These are phyloP conservation scores for Carapus acus DNA, from an alignment of 2,797 vertebrate genomes.

Conservation along the genomic window DNA sequence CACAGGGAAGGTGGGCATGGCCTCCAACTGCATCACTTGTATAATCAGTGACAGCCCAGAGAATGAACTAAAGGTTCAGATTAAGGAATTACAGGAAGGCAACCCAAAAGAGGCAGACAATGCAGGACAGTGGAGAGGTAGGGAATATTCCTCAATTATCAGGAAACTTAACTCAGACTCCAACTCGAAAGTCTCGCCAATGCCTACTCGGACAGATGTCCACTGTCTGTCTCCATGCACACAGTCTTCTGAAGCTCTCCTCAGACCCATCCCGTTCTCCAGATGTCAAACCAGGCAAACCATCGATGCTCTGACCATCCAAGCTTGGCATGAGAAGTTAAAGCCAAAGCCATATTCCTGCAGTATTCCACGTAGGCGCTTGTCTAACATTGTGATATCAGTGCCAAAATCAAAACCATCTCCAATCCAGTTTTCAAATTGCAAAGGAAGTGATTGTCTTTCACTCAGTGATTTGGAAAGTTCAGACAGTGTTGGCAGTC, in stretches of 20 bases:
- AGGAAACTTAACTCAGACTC: slow-evolving; percentile 40
- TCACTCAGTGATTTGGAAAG: slow-evolving; percentile 82
- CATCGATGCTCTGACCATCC: slow-evolving; percentile 45
- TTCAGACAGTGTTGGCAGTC: slow-evolving; percentile 76
- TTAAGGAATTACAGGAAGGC: slow-evolving; percentile 27
- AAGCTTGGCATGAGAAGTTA: slow-evolving; percentile 32
- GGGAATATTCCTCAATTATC: slow-evolving; percentile 25
- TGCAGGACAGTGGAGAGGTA: slow-evolving; percentile 28
- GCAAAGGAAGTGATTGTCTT: slow-evolving; percentile 47
- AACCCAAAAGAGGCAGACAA: slow-evolving; percentile 15
- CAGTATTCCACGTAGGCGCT: slow-evolving; percentile 57
- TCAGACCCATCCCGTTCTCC: slow-evolving; percentile 41
- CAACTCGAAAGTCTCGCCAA: background rate
- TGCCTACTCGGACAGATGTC: slow-evolving; percentile 2
- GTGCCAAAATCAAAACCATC: slow-evolving; percentile 44
- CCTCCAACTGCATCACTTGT: slow-evolving; percentile 90
- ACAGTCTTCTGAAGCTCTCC: slow-evolving; percentile 29
- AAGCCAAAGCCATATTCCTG: slow-evolving; percentile 62
- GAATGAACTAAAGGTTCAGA: slow-evolving; percentile 66
- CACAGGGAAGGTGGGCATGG: slow-evolving; percentile 81
- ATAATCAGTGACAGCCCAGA: slow-evolving; percentile 82
- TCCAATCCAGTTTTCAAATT: slow-evolving; percentile 9
- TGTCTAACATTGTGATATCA: slow-evolving; percentile 48
- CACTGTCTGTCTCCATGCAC: slow-evolving; percentile 19
- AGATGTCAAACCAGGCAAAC: slow-evolving; percentile 57